Percentiles rank a stretch among this genome's conserved stretches.
Evolutionary conservation across 2,113 vertebrate species (phyloP).

Genomic region (Corythaeola cristata): DNA sequence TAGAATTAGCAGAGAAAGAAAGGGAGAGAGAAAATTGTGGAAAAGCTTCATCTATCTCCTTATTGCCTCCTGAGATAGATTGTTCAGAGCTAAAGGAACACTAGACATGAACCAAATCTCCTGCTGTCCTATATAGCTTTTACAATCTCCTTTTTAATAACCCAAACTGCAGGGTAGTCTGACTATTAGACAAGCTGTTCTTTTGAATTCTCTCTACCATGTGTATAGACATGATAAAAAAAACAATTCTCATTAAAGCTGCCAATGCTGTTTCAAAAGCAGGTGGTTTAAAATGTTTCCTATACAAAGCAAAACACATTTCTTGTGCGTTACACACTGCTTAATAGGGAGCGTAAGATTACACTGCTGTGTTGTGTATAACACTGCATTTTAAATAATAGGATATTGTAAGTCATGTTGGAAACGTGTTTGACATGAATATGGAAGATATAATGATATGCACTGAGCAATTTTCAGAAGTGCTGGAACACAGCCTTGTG

Average conservation of each 20-base stretch:
- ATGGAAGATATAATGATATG: conserved; percentile 52
- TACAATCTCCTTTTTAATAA: conserved; percentile 73
- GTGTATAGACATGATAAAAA: conserved; percentile 57
- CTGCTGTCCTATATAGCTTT: conserved; percentile 72
- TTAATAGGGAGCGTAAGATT: conserved; percentile 58
- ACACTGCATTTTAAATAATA: conserved; percentile 48
- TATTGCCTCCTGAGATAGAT: conserved; percentile 69
- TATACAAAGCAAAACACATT: conserved; percentile 56
- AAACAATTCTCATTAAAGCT: conserved; percentile 72
- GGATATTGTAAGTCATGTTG: conserved; percentile 51
- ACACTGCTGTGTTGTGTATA: conserved; percentile 32
- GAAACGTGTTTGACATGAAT: conserved; percentile 62
- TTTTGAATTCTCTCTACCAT: conserved; percentile 61
- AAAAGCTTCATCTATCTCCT: conserved; percentile 73
- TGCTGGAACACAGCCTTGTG: conserved; percentile 2
- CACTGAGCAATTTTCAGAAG: conserved; percentile 58
- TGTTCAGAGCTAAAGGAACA: conserved; percentile 70
- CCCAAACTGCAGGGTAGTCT: conserved; percentile 63
- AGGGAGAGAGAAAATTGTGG: conserved; percentile 34
- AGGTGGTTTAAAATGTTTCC: conserved; percentile 62
- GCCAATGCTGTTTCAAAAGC: conserved; percentile 67
- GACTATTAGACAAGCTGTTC: conserved; percentile 58
- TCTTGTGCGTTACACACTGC: conserved; percentile 25
- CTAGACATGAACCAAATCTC: conserved; percentile 68
- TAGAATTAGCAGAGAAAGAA: conserved; percentile 67